phyloP scores from a whole-genome alignment of 2,888 invertebrate species.

The Bhutanitis thaidina region DNA sequence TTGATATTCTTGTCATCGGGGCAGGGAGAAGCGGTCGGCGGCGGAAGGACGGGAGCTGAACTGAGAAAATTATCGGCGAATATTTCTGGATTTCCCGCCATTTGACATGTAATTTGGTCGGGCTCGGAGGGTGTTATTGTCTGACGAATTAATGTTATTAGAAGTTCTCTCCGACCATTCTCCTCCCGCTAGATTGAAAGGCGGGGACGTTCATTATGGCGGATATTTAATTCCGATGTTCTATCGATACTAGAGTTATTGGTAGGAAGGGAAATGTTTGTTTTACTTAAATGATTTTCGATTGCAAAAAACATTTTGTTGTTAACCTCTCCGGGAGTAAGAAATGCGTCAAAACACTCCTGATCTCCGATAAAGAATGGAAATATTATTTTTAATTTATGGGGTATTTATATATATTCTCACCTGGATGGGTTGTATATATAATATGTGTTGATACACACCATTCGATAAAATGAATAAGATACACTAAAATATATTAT shows the following conservation, averaged over 20 bases:
- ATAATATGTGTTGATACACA: no score
- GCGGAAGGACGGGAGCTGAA: conserved; percentile 23
- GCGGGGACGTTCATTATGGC: conserved; percentile 38
- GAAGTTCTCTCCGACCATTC: conserved; percentile 36
- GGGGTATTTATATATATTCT: no score
- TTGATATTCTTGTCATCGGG: conserved; percentile 70
- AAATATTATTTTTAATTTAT: no score
- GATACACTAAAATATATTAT: no score
- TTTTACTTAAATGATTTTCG: no score
- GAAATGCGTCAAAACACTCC: no score
- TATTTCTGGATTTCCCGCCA: conserved; percentile 68
- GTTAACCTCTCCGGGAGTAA: no score
- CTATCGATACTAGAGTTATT: conserved; percentile 32
- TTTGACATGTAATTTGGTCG: conserved; percentile 70
- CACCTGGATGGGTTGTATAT: no score
- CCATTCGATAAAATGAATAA: no score
- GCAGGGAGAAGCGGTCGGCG: conserved; percentile 20
- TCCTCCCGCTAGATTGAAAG: conserved; percentile 40
- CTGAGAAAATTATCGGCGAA: conserved; percentile 47
- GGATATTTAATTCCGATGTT: conserved; percentile 57
- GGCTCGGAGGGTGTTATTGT: conserved; percentile 61
- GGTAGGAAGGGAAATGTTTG: no score
- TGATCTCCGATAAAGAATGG: no score
- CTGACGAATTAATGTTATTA: conserved; percentile 61
- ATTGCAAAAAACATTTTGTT: no score